Evolutionary conservation across 1,140 invertebrate species (phyloP), one percentile per base, ranked within the genome.

Genomic region (Wasmannia auropunctata): DNA sequence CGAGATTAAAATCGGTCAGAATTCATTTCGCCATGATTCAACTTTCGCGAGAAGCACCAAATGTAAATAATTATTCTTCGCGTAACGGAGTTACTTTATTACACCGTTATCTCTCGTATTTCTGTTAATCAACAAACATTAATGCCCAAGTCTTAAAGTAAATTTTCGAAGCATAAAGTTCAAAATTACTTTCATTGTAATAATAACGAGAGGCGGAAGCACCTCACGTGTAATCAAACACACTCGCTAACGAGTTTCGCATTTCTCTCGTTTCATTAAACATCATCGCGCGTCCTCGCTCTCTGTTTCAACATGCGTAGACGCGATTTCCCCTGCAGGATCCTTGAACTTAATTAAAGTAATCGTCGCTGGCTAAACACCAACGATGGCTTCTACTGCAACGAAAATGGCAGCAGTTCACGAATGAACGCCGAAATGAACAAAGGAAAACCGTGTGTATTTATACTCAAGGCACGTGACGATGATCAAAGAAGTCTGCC

Each of bases 301-400:
- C 63, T 28, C 31, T n/a, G 65, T 14, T 80, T 49, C 34, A 69
- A 80, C 31, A 31, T 40, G 77, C 40, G 16, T 69, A 28, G 10
- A 51, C n/a, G 58, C 40, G 62, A 67, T 25, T n/a, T 69, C 34
- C 11, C 34, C 6, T n/a, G 31, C 22, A 28, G 31, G 54, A 56
- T 69, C 22, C 43, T 16, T 40, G 31, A 80, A 69, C 46, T 80
- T 80, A 80, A 80, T 80, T 80, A 80, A 80, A 69, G n/a, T 69
- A 80, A 69, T 80, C 34, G 49, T 80, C 34, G 49, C 16, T 69
- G 63, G 34, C 34, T 69, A 80, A 80, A 80, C 34, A 80, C 11
- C 34, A n/a, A n/a, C 34, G n/a, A 69, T 40, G 60, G 22, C n/a
- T 40, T 31, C 22, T 16, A 40, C 6, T 40, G 16, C 46, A 69